phyloP scores from a whole-genome alignment of 1,140 invertebrate species.

The Gonioctena quinquepunctata region DNA sequence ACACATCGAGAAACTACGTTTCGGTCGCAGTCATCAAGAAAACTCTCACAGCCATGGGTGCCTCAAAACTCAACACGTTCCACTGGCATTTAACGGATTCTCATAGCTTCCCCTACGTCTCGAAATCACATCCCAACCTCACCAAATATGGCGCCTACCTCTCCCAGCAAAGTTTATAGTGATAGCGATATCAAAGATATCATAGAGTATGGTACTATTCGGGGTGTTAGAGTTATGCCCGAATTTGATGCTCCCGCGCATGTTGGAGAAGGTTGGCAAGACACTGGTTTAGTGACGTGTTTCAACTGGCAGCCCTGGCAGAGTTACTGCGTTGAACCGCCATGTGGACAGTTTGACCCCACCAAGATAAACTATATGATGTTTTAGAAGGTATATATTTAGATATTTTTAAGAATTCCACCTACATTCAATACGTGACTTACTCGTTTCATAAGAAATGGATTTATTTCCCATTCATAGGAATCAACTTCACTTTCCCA shows the following conservation, averaged over 20 bases:
- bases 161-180: slow-evolving; percentile 66
- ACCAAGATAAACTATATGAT: slow-evolving; percentile 75
- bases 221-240: slow-evolving; percentile 77
- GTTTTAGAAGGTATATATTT: slow-evolving; percentile 71
- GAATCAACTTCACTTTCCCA: too few relatives aligned
- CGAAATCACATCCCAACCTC: slow-evolving; percentile 69
- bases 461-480: too few relatives aligned
- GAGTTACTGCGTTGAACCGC: slow-evolving; percentile 80
- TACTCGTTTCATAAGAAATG: too few relatives aligned
- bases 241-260: slow-evolving; percentile 89
- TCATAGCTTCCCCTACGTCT: slow-evolving; percentile 81
- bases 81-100: slow-evolving; percentile 92
- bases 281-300: slow-evolving; percentile 66
- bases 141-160: slow-evolving; percentile 75
- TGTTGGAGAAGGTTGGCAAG: slow-evolving; percentile 86
- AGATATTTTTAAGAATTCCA: too few relatives aligned
- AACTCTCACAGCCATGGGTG: slow-evolving; percentile 79
- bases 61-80: slow-evolving; percentile 82
- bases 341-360: slow-evolving; percentile 85
- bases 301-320: slow-evolving; percentile 78
- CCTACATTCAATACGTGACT: too few relatives aligned
- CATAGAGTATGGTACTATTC: slow-evolving; percentile 67
- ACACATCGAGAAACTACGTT: slow-evolving; percentile 78
- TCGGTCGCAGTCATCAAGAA: slow-evolving; percentile 66
- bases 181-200: slow-evolving; percentile 61